Evolutionary conservation across 2,888 invertebrate genomes (phyloP).

Genomic region (Drosophila sordidula): DNA sequence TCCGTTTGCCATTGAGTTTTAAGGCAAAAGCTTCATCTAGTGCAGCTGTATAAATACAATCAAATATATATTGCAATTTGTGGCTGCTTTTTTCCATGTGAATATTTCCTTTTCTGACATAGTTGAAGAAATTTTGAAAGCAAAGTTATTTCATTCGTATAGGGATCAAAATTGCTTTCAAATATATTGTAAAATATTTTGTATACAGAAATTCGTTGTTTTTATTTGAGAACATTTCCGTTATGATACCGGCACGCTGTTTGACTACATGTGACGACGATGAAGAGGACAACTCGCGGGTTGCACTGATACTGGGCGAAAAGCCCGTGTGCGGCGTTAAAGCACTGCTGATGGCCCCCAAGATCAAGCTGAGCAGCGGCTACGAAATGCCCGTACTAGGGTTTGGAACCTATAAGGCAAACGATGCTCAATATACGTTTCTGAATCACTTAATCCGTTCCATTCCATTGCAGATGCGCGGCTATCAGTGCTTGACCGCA

Average conservation of each 20-base stretch:
- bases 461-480: constrained; percentile 52
- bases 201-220: constrained; percentile 8
- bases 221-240: constrained; percentile 23
- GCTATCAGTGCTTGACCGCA: constrained; percentile 79
- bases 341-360: constrained; percentile 83
- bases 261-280: constrained; percentile 50
- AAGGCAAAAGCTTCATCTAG: constrained; percentile 22
- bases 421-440: no score
- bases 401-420: constrained; percentile 87
- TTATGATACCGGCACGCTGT: constrained; percentile 58
- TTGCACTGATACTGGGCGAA: constrained; percentile 51
- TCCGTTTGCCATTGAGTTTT: constrained; percentile 83
- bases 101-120: constrained; percentile 1
- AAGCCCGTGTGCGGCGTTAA: constrained; percentile 50
- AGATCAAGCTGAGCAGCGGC: constrained; percentile 88
- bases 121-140: not conserved
- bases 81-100: not conserved
- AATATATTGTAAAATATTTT: constrained; percentile 7
- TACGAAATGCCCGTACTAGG: constrained; percentile 89
- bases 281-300: constrained; percentile 46
- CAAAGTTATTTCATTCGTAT: constrained; percentile 1
- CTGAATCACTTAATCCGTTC: not conserved
- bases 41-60: not conserved
- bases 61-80: constrained; percentile 7
- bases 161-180: constrained; percentile 13